A percentile compares a stretch with the other conserved stretches of the same genome.
Evolutionary conservation across 2,797 vertebrate species (phyloP).

Genomic region (Enteromius radiatus): DNA sequence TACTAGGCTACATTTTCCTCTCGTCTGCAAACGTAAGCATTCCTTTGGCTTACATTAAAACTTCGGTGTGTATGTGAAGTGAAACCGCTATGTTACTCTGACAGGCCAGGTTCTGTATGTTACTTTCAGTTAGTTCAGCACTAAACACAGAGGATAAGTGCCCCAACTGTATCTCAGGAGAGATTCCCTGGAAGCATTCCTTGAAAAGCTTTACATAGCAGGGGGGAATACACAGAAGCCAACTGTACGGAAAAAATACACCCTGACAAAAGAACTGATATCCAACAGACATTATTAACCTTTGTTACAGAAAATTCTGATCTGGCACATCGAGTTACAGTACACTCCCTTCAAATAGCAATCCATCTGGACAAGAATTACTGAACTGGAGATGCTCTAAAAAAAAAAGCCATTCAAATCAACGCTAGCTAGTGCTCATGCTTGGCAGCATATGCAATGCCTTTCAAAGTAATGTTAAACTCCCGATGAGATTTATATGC

Average conservation of each 20-base stretch:
- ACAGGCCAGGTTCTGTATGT: slow-evolving; percentile 58
- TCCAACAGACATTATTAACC: slow-evolving; percentile 43
- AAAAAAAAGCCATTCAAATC: slow-evolving; percentile 25
- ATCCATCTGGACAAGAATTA: slow-evolving; percentile 21
- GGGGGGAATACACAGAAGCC: slow-evolving; percentile 30
- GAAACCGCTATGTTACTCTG: slow-evolving; percentile 26
- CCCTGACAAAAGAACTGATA: slow-evolving; percentile 27
- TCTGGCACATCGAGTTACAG: slow-evolving; percentile 33
- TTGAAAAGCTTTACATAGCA: slow-evolving; percentile 24
- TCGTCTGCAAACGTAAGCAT: slow-evolving; percentile 52
- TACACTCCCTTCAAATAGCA: slow-evolving; percentile 35
- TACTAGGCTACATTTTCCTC: slow-evolving; percentile 38
- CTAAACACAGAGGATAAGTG: slow-evolving; percentile 41
- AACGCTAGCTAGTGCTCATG: slow-evolving; percentile 11
- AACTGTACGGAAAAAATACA: slow-evolving; percentile 25
- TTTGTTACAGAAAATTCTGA: slow-evolving; percentile 41
- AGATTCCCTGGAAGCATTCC: slow-evolving; percentile 31
- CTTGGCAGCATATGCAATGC: slow-evolving; percentile 17
- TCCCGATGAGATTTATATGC: slow-evolving; percentile 47
- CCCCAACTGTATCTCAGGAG: slow-evolving; percentile 19
- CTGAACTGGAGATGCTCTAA: slow-evolving; percentile 26
- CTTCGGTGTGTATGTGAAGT: slow-evolving; percentile 29
- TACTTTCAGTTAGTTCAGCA: slow-evolving; percentile 53
- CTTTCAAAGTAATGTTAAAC: slow-evolving; percentile 36
- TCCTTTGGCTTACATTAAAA: slow-evolving; percentile 38